Evolutionary conservation across 2,888 invertebrate species (phyloP).

Genomic region (Melinaea menophilus): DNA sequence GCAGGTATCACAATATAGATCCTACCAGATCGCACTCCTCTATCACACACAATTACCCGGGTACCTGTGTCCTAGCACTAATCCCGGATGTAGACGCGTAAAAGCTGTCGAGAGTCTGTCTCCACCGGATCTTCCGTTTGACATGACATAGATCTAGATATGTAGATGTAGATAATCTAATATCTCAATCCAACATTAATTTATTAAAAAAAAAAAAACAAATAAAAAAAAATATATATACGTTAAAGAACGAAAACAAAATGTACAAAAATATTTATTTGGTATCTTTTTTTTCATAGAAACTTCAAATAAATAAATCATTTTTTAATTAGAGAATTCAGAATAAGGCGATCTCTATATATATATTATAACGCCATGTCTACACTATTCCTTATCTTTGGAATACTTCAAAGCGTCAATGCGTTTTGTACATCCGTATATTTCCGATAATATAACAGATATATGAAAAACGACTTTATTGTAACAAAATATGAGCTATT

Average conservation of each 20-base stretch:
- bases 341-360: too few species aligned
- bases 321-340: too few species aligned
- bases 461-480: slow-evolving; percentile 8
- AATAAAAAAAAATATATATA: too few species aligned
- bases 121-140: slow-evolving; percentile 29
- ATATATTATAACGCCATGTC: neutral
- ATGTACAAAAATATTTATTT: too few species aligned
- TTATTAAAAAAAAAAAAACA: neutral
- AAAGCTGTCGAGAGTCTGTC: slow-evolving; percentile 20
- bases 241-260: too few species aligned
- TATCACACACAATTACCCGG: slow-evolving; percentile 9
- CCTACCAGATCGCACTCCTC: too few species aligned
- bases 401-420: slow-evolving; percentile 3
- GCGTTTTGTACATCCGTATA: neutral
- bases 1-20: too few species aligned
- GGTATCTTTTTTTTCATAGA: too few species aligned
- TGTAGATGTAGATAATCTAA: neutral
- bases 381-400: neutral
- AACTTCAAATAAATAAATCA: too few species aligned
- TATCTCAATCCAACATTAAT: neutral
- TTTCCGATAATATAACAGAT: slow-evolving; percentile 1
- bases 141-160: slow-evolving; percentile 14
- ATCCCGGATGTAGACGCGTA: slow-evolving; percentile 18
- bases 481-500: neutral
- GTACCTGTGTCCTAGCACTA: slow-evolving; percentile 20